These are phyloP conservation scores for Calypte anna DNA, from an alignment of 2,113 vertebrate genomes.

Conservation along the genomic window DNA sequence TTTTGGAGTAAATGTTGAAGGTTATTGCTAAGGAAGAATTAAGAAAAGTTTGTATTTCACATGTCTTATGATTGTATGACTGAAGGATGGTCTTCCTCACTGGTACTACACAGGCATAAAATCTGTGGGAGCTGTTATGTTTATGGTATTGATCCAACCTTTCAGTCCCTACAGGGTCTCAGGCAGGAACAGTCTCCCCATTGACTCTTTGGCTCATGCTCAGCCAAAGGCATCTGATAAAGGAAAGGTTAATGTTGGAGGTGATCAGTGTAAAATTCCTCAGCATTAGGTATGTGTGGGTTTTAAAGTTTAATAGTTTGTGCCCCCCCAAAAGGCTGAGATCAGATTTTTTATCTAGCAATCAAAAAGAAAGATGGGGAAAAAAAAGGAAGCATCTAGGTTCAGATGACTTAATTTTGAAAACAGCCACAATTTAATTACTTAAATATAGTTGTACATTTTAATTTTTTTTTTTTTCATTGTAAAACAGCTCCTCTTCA, in stretches of 20 bases:
- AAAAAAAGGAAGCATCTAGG: neutral
- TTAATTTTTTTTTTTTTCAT: neutral
- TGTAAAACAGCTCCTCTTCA: neutral
- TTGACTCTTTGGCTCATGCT: neutral
- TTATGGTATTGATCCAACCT: neutral
- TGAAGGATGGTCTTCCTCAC: neutral
- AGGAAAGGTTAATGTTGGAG: neutral
- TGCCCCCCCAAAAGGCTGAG: neutral
- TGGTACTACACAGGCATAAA: neutral
- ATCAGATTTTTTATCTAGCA: neutral
- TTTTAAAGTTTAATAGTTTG: neutral
- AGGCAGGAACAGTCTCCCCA: neutral
- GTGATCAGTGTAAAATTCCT: neutral
- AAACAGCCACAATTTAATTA: neutral
- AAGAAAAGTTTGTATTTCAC: neutral
- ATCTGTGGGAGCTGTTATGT: neutral
- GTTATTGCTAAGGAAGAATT: neutral
- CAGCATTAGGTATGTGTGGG: neutral
- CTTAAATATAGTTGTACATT: neutral
- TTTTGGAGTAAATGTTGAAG: neutral
- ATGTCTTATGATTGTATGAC: neutral
- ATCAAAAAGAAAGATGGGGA: rapidly evolving
- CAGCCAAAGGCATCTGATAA: neutral
- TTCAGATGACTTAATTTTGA: neutral
- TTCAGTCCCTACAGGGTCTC: rapidly evolving